phyloP scores from a whole-genome alignment of 2,113 vertebrate species.

The Serinus canaria region DNA sequence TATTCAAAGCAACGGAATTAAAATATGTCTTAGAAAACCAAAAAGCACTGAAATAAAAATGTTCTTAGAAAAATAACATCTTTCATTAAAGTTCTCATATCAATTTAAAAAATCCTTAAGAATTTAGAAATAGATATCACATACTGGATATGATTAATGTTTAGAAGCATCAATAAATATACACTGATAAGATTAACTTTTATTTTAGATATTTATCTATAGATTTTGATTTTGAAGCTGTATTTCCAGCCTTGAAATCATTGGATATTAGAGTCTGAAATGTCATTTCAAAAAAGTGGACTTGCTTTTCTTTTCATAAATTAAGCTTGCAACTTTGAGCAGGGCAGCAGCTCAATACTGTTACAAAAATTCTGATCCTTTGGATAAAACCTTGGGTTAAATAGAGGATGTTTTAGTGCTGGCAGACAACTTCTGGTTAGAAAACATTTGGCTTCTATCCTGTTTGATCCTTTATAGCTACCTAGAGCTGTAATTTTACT shows the following conservation, averaged over 20 bases:
- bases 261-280: neutral
- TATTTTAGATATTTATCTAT: neutral
- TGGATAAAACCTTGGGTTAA: neutral
- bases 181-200: neutral
- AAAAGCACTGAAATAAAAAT: neutral
- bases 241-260: neutral
- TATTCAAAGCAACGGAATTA: neutral
- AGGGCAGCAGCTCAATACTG: neutral
- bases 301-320: neutral
- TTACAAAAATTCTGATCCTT: neutral
- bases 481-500: neutral
- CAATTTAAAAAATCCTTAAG: neutral
- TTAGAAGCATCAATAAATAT: neutral
- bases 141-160: neutral
- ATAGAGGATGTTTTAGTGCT: neutral
- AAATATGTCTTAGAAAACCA: neutral
- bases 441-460: neutral
- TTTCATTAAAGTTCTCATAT: neutral
- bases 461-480: neutral
- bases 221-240: neutral
- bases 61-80: neutral
- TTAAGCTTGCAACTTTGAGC: neutral
- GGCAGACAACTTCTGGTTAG: neutral
- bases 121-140: neutral
- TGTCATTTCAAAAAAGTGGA: neutral